Evolutionary conservation across 2,888 invertebrate genomes (phyloP).

Genomic region (Oegoconia quadripuncta): DNA sequence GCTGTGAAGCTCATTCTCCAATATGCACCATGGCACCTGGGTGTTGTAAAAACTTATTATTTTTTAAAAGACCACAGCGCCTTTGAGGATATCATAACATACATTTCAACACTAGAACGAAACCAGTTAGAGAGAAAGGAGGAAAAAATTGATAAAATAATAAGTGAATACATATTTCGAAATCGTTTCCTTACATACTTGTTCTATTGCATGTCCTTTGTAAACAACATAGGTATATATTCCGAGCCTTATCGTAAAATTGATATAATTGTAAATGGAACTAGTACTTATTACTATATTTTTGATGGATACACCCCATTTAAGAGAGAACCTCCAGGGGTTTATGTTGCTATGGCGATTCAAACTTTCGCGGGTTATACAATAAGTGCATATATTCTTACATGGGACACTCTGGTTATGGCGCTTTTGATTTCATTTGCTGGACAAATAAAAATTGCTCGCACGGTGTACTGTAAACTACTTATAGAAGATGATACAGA

Average conservation of each 20-base stretch:
- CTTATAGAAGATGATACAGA: constrained; percentile 25
- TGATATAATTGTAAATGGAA: constrained; percentile 37
- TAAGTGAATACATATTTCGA: constrained; percentile 35
- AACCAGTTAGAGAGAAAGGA: constrained; percentile 31
- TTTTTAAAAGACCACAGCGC: constrained; percentile 40
- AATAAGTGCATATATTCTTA: constrained; percentile 44
- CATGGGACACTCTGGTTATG: constrained; percentile 52
- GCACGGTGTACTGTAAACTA: constrained; percentile 32
- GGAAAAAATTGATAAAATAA: constrained; percentile 23
- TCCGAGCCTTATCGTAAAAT: constrained; percentile 49
- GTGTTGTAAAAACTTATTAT: constrained; percentile 42
- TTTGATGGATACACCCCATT: constrained; percentile 54
- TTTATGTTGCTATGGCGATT: constrained; percentile 44
- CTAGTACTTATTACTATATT: constrained; percentile 39
- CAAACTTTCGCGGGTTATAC: constrained; percentile 45
- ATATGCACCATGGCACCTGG: constrained; percentile 55
- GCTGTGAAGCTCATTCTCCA: constrained; percentile 43
- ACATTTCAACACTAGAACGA: constrained; percentile 41
- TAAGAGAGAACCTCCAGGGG: constrained; percentile 42
- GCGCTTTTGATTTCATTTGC: constrained; percentile 56
- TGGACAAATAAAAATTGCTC: constrained; percentile 49
- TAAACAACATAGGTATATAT: constrained; percentile 43
- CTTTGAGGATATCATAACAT: constrained; percentile 45
- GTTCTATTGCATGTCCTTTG: constrained; percentile 46
- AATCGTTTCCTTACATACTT: constrained; percentile 47